These are phyloP conservation scores for Drosophila burlai DNA, from an alignment of 1,140 invertebrate species.

Conservation along the genomic window DNA sequence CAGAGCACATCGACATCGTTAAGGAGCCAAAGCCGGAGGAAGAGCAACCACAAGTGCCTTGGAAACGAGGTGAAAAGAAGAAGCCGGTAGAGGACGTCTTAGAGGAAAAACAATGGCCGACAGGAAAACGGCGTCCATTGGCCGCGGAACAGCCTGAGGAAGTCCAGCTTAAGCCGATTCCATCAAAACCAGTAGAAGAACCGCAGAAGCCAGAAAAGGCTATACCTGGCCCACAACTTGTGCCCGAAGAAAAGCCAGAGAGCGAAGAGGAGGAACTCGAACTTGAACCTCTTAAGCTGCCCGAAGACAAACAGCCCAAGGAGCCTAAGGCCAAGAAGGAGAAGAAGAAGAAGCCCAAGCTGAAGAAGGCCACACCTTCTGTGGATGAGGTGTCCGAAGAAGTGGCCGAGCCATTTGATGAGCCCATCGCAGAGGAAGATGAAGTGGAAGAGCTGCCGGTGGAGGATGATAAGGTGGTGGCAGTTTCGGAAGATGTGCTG, in stretches of 20 bases:
- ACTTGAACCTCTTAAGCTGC: conserved; percentile 67
- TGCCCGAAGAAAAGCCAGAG: conserved; percentile 65
- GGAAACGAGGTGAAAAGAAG: conserved; percentile 81
- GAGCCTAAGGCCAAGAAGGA: conserved; percentile 73
- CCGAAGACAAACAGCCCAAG: conserved; percentile 60
- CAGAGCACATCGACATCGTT: conserved; percentile 83
- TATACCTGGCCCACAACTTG: conserved; percentile 73
- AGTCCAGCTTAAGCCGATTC: conserved; percentile 86
- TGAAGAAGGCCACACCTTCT: conserved; percentile 75
- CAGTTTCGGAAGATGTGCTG: conserved; percentile 73
- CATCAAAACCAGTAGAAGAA: conserved; percentile 74
- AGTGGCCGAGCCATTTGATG: conserved; percentile 73
- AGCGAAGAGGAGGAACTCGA: conserved; percentile 67
- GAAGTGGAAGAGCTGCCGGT: conserved; percentile 77
- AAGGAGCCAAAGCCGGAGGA: conserved; percentile 78
- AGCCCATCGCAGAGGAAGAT: conserved; percentile 85
- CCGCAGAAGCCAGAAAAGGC: conserved; percentile 68
- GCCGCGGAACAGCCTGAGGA: conserved; percentile 85
- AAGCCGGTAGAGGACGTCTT: conserved; percentile 82
- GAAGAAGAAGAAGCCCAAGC: conserved; percentile 83
- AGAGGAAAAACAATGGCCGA: conserved; percentile 85
- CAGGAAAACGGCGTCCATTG: conserved; percentile 81
- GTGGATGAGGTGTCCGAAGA: conserved; percentile 79
- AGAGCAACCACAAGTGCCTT: conserved; percentile 76
- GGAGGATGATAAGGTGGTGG: conserved; percentile 75